These are phyloP conservation scores for Clangula hyemalis DNA, from an alignment of 2,797 vertebrate genomes.

Conservation along the genomic window DNA sequence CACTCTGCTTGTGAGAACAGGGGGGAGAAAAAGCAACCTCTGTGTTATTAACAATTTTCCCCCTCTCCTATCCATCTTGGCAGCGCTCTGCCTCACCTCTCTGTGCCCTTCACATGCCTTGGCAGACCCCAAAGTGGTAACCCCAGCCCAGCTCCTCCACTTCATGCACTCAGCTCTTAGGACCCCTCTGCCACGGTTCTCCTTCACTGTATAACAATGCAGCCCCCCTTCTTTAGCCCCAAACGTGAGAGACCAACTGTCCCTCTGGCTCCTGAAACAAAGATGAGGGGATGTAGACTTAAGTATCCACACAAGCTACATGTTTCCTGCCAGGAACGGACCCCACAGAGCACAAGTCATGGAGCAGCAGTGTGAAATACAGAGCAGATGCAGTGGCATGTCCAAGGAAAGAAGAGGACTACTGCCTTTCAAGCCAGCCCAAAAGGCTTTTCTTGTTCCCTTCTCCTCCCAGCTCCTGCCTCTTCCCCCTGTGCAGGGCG, in stretches of 20 bases:
- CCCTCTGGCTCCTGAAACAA: background rate
- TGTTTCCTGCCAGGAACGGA: background rate
- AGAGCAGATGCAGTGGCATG: background rate
- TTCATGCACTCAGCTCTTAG: background rate
- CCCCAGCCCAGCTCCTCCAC: background rate
- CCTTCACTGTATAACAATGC: background rate
- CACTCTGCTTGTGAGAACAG: background rate
- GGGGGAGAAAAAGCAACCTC: background rate
- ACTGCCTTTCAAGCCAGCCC: background rate
- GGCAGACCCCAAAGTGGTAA: background rate
- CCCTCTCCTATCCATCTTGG: background rate
- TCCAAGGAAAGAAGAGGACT: background rate
- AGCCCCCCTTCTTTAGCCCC: background rate
- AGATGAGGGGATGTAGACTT: background rate
- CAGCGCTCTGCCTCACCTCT: background rate
- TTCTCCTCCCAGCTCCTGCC: background rate
- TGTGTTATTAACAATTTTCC: background rate
- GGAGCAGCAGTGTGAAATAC: background rate
- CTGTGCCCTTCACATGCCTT: background rate
- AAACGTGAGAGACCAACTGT: background rate
- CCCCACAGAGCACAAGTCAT: background rate
- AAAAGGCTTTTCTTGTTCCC: background rate
- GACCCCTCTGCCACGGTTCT: background rate
- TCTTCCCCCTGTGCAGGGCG: background rate
- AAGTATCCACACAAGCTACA: background rate